phyloP scores from a whole-genome alignment of 2,797 vertebrate species.

The Sylvia borin region DNA sequence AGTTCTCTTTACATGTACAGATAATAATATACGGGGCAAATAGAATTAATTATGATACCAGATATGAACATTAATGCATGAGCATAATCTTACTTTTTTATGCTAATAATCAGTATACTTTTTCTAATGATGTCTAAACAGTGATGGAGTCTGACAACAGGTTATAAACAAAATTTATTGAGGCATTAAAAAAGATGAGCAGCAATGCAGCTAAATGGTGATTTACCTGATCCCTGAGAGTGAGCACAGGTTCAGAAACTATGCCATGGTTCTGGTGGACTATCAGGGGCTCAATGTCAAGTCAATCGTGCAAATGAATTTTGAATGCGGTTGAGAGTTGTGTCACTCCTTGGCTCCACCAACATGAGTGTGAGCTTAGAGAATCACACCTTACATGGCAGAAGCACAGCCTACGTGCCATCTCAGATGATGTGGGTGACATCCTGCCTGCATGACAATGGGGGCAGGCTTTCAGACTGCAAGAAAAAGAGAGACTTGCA shows the following conservation, averaged over 20 bases:
- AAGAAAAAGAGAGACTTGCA: background rate
- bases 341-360: background rate
- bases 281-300: background rate
- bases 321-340: fast-evolving
- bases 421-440: background rate
- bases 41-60: background rate
- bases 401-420: fast-evolving
- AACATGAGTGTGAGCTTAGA: background rate
- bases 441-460: background rate
- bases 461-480: background rate
- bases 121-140: background rate
- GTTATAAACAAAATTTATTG: background rate
- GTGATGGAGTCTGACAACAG: background rate
- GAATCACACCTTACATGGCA: background rate
- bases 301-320: background rate
- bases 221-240: background rate
- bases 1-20: background rate
- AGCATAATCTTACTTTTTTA: background rate
- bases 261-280: background rate
- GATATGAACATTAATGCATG: background rate
- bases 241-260: fast-evolving
- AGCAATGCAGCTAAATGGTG: fast-evolving
- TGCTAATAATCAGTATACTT: background rate
- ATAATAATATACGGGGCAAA: background rate
- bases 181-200: background rate